phyloP scores from a whole-genome alignment of 35 echinoderm and acorn worm species.

The Diadema setosum region DNA sequence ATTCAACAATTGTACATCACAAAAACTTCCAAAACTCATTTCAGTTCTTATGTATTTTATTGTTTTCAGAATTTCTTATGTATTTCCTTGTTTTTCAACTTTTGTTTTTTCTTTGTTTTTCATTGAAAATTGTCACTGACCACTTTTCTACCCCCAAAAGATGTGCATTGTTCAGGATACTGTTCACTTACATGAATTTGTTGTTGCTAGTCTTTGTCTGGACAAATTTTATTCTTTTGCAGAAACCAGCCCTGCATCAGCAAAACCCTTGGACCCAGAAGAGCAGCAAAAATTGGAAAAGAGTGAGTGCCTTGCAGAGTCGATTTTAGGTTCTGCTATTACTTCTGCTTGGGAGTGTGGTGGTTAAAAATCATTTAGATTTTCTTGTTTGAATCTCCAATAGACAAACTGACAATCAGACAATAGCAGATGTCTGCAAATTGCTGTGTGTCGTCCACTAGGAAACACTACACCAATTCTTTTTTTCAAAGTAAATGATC shows the following conservation, averaged over 20 bases:
- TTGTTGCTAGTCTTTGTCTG: neutral
- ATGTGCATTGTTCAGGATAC: neutral
- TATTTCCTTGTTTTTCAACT: neutral
- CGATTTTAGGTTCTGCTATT: neutral
- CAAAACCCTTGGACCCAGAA: conserved; percentile 30
- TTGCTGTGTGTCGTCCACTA: neutral
- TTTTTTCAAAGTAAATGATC: neutral
- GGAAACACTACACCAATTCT: neutral
- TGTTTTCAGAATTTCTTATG: too few relatives aligned
- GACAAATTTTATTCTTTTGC: neutral
- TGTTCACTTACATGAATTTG: too few relatives aligned
- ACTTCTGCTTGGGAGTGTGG: neutral
- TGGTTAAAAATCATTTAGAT: neutral
- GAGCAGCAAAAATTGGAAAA: conserved; percentile 7
- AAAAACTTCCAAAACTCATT: too few relatives aligned
- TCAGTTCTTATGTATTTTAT: too few relatives aligned
- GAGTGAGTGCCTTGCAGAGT: neutral
- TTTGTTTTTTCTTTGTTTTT: neutral
- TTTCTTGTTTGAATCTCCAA: neutral
- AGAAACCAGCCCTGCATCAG: neutral
- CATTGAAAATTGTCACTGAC: neutral
- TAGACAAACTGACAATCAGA: neutral
- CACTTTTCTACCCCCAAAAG: neutral
- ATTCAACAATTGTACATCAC: too few relatives aligned
- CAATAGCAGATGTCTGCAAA: neutral